Evolutionary conservation across 2,888 invertebrate genomes (phyloP).

Genomic region (Cerastis leucographa): DNA sequence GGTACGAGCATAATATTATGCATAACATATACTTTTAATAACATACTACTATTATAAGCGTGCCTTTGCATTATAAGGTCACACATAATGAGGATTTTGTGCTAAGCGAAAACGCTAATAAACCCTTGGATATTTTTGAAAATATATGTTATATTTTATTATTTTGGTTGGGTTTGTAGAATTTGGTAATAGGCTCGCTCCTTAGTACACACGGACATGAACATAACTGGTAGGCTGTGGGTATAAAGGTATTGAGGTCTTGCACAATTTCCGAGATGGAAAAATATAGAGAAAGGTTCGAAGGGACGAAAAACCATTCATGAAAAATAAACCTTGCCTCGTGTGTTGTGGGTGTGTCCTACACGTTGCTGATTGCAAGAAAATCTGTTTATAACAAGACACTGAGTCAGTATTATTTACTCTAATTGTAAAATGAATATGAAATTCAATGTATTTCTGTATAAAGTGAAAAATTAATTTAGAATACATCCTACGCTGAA

Average conservation of each 20-base stretch:
- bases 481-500: not conserved
- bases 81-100: constrained; percentile 41
- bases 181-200: no score
- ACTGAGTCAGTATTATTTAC: not conserved
- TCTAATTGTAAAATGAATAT: not conserved
- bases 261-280: not conserved
- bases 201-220: no score
- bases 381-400: no score
- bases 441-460: not conserved
- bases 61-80: constrained; percentile 36
- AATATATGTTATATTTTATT: not conserved
- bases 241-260: not conserved
- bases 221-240: no score
- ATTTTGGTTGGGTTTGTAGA: not conserved
- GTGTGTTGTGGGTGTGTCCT: no score
- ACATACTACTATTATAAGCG: constrained; percentile 34
- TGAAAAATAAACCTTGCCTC: not conserved
- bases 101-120: constrained; percentile 22
- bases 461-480: not conserved
- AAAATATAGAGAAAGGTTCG: not conserved
- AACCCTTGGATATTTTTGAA: constrained; percentile 25
- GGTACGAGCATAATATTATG: constrained; percentile 43
- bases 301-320: not conserved
- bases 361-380: no score
- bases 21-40: constrained; percentile 14